phyloP scores from a whole-genome alignment of 2,113 vertebrate species.

The Nerophis ophidion region DNA sequence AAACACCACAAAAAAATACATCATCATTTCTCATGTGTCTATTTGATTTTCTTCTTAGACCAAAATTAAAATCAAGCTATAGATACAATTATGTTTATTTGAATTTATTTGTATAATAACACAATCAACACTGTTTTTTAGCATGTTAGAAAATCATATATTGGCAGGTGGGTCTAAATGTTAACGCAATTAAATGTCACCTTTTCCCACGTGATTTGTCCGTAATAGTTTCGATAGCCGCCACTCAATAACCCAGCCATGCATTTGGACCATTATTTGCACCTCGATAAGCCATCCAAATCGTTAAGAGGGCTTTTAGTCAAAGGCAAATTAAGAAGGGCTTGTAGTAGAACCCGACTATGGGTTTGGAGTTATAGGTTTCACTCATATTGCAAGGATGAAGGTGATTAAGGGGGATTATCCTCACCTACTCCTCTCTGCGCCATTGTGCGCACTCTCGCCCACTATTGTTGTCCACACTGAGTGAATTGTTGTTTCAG shows the following conservation, averaged over 20 bases:
- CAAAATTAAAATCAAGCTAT: too few species aligned
- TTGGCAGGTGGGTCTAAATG: neutral
- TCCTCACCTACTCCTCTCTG: constrained; percentile 54
- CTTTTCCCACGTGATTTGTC: constrained; percentile 12
- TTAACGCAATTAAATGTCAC: neutral
- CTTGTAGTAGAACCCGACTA: constrained; percentile 41
- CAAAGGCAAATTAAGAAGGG: constrained; percentile 9
- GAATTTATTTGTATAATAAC: too few species aligned
- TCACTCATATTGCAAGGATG: constrained; percentile 53
- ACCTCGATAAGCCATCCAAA: constrained; percentile 38
- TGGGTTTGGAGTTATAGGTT: constrained; percentile 45
- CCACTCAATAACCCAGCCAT: constrained; percentile 16
- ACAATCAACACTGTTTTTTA: neutral
- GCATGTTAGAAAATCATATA: neutral
- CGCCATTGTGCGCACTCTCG: constrained; percentile 38
- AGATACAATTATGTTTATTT: neutral
- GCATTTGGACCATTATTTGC: constrained; percentile 17
- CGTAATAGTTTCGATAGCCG: constrained; percentile 36
- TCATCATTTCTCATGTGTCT: too few species aligned
- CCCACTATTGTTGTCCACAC: constrained; percentile 43
- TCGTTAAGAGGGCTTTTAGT: neutral
- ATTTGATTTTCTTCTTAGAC: too few species aligned
- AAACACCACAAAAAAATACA: too few species aligned
- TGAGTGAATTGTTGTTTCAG: constrained; percentile 49
- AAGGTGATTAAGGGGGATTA: constrained; percentile 70